phyloP scores from a whole-genome alignment of 2,113 vertebrate species.

The Noctilio leporinus region DNA sequence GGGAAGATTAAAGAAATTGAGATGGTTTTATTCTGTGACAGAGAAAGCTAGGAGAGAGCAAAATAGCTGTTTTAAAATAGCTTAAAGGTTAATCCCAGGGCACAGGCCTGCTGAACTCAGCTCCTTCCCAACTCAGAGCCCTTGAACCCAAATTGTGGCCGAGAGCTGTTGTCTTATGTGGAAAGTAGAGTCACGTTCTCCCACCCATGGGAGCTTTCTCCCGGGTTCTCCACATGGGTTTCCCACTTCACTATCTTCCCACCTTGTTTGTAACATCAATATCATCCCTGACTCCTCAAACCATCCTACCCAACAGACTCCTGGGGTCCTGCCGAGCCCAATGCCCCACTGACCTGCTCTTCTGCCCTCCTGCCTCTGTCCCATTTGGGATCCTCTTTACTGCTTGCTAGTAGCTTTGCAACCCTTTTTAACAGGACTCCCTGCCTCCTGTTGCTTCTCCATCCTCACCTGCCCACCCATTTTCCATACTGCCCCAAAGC shows the following conservation, averaged over 20 bases:
- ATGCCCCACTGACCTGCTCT: background rate
- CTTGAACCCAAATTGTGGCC: background rate
- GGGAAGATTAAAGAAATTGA: background rate
- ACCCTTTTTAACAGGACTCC: background rate
- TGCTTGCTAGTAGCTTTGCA: background rate
- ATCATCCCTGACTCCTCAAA: too few species aligned
- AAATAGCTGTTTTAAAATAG: background rate
- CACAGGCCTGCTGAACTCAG: background rate
- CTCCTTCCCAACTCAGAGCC: background rate
- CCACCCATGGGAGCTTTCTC: background rate
- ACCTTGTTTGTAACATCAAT: background rate
- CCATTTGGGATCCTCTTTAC: background rate
- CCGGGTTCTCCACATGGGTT: background rate
- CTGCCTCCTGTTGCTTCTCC: background rate
- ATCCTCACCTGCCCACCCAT: background rate
- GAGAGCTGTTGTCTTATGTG: background rate
- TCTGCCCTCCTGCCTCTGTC: background rate
- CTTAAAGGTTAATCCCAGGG: background rate
- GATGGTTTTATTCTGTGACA: background rate
- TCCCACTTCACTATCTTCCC: too few species aligned
- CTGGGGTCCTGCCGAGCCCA: fast-evolving
- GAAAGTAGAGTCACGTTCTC: background rate
- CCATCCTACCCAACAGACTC: background rate
- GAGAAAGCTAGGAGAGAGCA: background rate
- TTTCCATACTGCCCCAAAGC: background rate